Evolutionary conservation across 2,797 vertebrate species (phyloP).

Genomic region (Urophycis tenuis): DNA sequence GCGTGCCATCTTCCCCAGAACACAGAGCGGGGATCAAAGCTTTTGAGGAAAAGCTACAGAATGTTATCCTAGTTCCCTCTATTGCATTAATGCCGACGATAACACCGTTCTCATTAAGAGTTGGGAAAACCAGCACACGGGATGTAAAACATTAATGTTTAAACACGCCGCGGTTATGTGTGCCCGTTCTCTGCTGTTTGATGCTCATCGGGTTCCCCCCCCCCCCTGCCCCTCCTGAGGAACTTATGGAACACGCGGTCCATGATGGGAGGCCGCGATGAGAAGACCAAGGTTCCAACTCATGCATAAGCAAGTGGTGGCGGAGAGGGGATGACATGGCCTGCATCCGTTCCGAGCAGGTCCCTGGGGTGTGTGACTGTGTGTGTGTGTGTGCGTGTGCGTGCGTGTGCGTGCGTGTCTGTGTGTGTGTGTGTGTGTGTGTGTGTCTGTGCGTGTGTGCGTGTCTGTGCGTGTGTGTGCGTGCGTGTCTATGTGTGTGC

Average conservation of each 20-base stretch:
- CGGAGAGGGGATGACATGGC: constrained; percentile 13
- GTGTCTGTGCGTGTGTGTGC: no score
- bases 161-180: not conserved
- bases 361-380: not conserved
- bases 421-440: no score
- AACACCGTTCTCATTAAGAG: not conserved
- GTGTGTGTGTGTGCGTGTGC: no score
- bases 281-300: constrained; percentile 21
- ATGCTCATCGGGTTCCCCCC: not conserved
- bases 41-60: not conserved
- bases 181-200: not conserved
- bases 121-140: not conserved
- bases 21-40: not conserved
- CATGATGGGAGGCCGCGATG: constrained; percentile 17
- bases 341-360: not conserved
- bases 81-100: not conserved
- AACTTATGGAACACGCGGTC: not conserved
- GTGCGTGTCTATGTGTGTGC: no score
- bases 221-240: no score
- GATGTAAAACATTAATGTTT: not conserved
- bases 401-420: no score
- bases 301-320: constrained; percentile 22
- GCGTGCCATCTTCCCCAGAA: not conserved
- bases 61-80: not conserved
- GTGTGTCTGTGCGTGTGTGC: no score